Evolutionary conservation across 2,113 vertebrate species (phyloP).

Genomic region (Camelus dromedarius): DNA sequence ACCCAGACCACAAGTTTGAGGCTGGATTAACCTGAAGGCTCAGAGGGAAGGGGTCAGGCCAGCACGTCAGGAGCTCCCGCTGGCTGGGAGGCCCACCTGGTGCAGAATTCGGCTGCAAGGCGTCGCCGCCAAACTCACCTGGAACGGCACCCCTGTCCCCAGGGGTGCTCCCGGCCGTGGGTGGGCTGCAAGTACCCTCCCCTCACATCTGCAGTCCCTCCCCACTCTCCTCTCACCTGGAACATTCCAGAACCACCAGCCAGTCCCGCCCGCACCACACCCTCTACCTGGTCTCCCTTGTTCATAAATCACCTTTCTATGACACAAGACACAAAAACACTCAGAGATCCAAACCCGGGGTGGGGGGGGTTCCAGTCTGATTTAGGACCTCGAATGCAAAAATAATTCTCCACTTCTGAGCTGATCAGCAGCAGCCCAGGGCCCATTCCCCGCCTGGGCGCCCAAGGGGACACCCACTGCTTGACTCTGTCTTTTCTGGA

Average conservation of each 20-base stretch:
- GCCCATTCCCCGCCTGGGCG: fast-evolving
- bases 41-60: no score
- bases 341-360: neutral
- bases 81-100: neutral
- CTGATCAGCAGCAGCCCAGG: fast-evolving
- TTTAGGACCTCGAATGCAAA: neutral
- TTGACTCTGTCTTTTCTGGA: fast-evolving
- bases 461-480: fast-evolving
- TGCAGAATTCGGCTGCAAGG: neutral
- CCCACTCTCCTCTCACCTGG: neutral
- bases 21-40: neutral
- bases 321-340: neutral
- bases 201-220: no score
- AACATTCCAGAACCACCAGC: neutral
- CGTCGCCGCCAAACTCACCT: neutral
- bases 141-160: neutral
- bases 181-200: neutral
- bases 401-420: neutral
- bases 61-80: neutral
- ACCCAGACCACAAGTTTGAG: neutral
- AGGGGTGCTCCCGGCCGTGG: neutral
- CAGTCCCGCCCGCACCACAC: neutral
- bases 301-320: neutral
- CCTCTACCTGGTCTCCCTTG: neutral
- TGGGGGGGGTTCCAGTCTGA: no score